Percentiles rank a stretch among this genome's conserved stretches.
Conservation (phyloP, 1,140 invertebrate species). For the Drusus annulatus region DNA sequence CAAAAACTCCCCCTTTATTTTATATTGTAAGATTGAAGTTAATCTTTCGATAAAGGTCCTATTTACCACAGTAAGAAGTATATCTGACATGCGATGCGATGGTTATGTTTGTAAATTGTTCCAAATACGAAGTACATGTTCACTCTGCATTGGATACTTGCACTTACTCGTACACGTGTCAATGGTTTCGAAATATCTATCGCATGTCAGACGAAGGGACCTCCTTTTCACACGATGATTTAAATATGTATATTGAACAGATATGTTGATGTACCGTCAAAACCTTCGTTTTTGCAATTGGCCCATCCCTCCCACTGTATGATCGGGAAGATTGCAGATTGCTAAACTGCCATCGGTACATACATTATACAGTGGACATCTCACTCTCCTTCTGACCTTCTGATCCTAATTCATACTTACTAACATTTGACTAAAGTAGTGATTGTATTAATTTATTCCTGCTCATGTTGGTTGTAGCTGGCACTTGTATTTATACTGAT, state of each 20-base stretch:
- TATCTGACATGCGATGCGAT: constrained; percentile 28
- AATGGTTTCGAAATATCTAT: not conserved
- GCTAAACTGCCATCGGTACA: not conserved
- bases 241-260: constrained; percentile 41
- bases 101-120: not conserved
- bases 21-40: not conserved
- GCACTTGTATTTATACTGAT: constrained; percentile 43
- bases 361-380: constrained; percentile 11
- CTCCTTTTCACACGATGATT: constrained; percentile 50
- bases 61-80: not conserved
- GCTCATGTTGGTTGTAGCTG: constrained; percentile 44
- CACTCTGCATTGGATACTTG: not conserved
- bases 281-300: constrained; percentile 75
- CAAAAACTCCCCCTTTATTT: not conserved
- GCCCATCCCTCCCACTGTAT: constrained; percentile 66
- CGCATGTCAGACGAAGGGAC: constrained; percentile 15
- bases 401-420: constrained; percentile 32
- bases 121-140: not conserved
- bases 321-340: constrained; percentile 19
- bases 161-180: too few species aligned
- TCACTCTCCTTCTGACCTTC: not conserved
- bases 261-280: constrained; percentile 52
- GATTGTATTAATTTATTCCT: constrained; percentile 47
- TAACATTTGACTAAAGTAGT: constrained; percentile 36
- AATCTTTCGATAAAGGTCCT: constrained; percentile 6